Conservation (phyloP, 2,797 vertebrate genomes). For the Mus spretus region DNA sequence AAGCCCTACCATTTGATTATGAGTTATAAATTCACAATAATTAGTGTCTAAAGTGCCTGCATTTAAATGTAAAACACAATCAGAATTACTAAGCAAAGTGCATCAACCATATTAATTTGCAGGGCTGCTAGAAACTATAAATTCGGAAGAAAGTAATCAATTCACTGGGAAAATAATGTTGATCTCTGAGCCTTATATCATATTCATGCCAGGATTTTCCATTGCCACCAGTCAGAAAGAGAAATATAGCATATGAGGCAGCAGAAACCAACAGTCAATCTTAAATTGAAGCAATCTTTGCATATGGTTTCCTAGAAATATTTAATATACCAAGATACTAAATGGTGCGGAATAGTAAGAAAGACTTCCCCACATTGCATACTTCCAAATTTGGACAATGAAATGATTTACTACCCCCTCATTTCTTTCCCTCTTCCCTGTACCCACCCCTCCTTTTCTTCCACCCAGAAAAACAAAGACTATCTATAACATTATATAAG, state of each 20-base stretch:
- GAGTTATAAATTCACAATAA: slow-evolving; percentile 57
- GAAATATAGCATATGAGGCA: slow-evolving; percentile 64
- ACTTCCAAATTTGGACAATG: neutral
- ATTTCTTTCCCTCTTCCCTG: too few relatives aligned
- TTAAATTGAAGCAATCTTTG: slow-evolving; percentile 70
- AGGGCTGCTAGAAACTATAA: slow-evolving; percentile 70
- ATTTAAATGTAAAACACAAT: slow-evolving; percentile 70
- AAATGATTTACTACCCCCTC: neutral
- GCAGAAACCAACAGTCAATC: slow-evolving; percentile 57
- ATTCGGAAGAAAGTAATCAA: slow-evolving; percentile 77
- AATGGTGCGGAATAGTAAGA: slow-evolving; percentile 28
- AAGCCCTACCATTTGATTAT: slow-evolving; percentile 68
- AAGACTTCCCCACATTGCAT: neutral
- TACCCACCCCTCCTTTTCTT: neutral
- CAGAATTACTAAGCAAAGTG: slow-evolving; percentile 53
- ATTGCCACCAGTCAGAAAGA: slow-evolving; percentile 67
- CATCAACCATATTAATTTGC: slow-evolving; percentile 69
- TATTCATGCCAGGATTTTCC: slow-evolving; percentile 58
- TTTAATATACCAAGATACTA: neutral
- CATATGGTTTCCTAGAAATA: slow-evolving; percentile 70
- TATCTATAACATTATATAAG: neutral
- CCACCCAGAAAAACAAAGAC: neutral
- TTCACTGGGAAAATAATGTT: slow-evolving; percentile 74
- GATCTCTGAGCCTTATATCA: slow-evolving; percentile 73
- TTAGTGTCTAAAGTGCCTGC: slow-evolving; percentile 56